Evolutionary conservation across 2,888 invertebrate genomes (phyloP).

Genomic region (Drosophila histrio): DNA sequence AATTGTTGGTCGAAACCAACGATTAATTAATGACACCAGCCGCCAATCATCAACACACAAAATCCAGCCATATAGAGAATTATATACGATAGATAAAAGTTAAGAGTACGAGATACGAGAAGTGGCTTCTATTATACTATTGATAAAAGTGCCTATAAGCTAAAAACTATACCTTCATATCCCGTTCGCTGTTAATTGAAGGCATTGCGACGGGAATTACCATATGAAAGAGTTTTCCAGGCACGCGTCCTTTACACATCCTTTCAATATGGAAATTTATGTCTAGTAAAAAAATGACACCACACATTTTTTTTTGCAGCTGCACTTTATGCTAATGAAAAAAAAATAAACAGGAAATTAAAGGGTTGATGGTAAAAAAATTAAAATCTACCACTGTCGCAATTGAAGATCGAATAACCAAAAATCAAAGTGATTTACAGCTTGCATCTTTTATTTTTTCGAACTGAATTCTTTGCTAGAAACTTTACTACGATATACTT

Average conservation of each 20-base stretch:
- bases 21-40: conserved; percentile 58
- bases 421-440: conserved; percentile 28
- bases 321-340: conserved; percentile 67
- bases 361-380: conserved; percentile 50
- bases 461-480: no score
- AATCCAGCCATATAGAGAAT: background rate
- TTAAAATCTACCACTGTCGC: conserved; percentile 14
- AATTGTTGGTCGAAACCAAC: conserved; percentile 33
- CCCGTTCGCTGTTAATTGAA: conserved; percentile 37
- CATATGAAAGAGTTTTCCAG: conserved; percentile 54
- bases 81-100: background rate
- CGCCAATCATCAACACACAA: conserved; percentile 27
- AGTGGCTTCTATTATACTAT: background rate
- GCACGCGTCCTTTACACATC: conserved; percentile 54
- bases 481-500: no score
- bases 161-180: conserved; percentile 6
- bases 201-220: conserved; percentile 38
- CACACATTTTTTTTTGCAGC: conserved; percentile 55
- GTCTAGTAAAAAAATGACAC: conserved; percentile 45
- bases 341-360: conserved; percentile 23
- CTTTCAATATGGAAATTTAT: conserved; percentile 51
- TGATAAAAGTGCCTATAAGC: background rate
- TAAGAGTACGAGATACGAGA: background rate
- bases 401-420: conserved; percentile 30
- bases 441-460: conserved; percentile 9